phyloP scores from a whole-genome alignment of 2,113 vertebrate species.

The Triplophysa tibetana region DNA sequence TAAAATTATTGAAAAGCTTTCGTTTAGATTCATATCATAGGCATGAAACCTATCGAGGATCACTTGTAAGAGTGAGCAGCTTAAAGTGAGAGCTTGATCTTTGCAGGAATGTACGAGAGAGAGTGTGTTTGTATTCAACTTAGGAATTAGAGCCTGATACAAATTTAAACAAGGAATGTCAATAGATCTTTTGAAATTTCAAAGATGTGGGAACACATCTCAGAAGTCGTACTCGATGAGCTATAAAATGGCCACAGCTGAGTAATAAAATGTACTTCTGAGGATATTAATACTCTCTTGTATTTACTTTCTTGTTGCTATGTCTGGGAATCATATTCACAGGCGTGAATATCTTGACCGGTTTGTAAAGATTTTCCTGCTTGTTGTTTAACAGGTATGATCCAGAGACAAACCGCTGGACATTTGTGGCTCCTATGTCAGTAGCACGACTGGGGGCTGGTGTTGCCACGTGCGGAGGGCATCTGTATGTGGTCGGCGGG shows the following conservation, averaged over 20 bases:
- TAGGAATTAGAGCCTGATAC: background rate
- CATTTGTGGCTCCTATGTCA: constrained; percentile 72
- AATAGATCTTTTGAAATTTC: constrained; percentile 13
- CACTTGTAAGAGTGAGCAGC: constrained; percentile 43
- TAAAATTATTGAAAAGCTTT: background rate
- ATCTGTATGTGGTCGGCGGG: constrained; percentile 77
- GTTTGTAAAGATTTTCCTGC: constrained; percentile 3
- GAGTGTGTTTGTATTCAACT: background rate
- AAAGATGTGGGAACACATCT: constrained; percentile 23
- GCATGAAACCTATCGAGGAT: constrained; percentile 57
- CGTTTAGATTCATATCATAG: constrained; percentile 47
- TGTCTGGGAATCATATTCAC: background rate
- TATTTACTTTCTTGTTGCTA: background rate
- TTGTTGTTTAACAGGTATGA: constrained; percentile 72
- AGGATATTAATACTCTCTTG: background rate
- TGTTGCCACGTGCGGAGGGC: constrained; percentile 70
- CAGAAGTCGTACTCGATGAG: background rate
- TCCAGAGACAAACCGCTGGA: constrained; percentile 78
- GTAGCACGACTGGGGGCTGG: constrained; percentile 77
- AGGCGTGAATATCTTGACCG: background rate
- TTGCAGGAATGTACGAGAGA: constrained; percentile 20
- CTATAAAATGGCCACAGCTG: no score
- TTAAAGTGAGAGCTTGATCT: constrained; percentile 37
- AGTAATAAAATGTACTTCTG: no score
- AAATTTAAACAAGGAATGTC: constrained; percentile 14